phyloP scores from a whole-genome alignment of 2,113 vertebrate genomes.

The Lichenostomus cassidix region DNA sequence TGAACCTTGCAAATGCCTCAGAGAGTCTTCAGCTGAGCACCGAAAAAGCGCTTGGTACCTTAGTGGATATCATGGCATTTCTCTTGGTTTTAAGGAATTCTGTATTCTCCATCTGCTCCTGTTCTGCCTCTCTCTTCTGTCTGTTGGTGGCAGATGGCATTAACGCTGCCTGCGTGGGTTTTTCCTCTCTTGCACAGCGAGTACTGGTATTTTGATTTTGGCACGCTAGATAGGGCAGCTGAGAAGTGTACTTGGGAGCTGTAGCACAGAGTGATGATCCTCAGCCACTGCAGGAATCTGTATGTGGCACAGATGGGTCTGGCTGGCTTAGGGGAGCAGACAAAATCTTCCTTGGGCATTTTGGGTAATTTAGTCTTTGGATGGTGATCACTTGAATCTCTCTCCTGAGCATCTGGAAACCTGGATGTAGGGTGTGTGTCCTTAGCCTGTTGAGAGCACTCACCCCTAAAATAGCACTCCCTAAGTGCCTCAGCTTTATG shows the following conservation, averaged over 20 bases:
- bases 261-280: background rate
- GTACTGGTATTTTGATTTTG: background rate
- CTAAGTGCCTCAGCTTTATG: background rate
- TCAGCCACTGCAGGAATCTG: background rate
- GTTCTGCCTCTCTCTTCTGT: background rate
- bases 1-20: background rate
- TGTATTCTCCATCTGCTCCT: background rate
- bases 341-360: background rate
- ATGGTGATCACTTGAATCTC: background rate
- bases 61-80: background rate
- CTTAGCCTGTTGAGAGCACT: background rate
- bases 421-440: background rate
- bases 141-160: background rate
- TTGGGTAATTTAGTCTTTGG: background rate
- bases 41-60: background rate
- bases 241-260: background rate
- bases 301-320: background rate
- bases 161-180: background rate
- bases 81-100: background rate
- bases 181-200: background rate
- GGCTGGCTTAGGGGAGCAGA: background rate
- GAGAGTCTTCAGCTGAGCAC: background rate
- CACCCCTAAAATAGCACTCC: background rate
- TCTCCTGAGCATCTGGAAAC: background rate
- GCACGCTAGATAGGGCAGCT: background rate